These are phyloP conservation scores for Eonycteris spelaea DNA, from an alignment of 2,113 vertebrate genomes.

Conservation along the genomic window DNA sequence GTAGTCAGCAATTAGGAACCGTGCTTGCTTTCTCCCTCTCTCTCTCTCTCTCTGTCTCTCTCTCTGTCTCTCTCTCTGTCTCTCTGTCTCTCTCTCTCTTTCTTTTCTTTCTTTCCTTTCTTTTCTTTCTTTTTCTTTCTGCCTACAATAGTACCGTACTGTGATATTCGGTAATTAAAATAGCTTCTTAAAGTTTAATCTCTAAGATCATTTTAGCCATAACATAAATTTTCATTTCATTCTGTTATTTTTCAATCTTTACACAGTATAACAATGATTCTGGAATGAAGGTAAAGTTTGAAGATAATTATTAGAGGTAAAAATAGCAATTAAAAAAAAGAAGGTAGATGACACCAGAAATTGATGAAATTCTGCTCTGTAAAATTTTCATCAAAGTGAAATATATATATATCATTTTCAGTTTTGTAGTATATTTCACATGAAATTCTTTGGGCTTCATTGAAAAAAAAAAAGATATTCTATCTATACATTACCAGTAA, in stretches of 20 bases:
- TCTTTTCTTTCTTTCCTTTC: no score
- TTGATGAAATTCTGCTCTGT: neutral
- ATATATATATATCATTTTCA: neutral
- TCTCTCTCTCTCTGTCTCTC: no score
- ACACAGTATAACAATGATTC: neutral
- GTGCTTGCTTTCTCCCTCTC: no score
- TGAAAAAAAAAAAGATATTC: neutral
- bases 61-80: no score
- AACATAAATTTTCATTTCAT: neutral
- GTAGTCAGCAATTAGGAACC: neutral
- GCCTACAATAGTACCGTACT: neutral
- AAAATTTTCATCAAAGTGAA: neutral
- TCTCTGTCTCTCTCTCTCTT: no score
- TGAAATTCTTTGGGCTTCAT: neutral
- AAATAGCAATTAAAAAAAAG: neutral
- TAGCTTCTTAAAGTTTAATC: neutral
- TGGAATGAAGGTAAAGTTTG: neutral
- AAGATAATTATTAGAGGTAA: neutral
- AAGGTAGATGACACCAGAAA: neutral
- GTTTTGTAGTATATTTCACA: neutral
- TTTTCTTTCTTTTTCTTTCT: no score
- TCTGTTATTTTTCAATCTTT: conserved; percentile 26
- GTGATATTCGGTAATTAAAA: neutral
- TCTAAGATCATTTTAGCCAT: neutral
- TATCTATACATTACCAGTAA: neutral